Evolutionary conservation across 1,140 invertebrate genomes (phyloP), one percentile per base, ranked within the genome.

Genomic region (Hyposmocoma kahamanoa): DNA sequence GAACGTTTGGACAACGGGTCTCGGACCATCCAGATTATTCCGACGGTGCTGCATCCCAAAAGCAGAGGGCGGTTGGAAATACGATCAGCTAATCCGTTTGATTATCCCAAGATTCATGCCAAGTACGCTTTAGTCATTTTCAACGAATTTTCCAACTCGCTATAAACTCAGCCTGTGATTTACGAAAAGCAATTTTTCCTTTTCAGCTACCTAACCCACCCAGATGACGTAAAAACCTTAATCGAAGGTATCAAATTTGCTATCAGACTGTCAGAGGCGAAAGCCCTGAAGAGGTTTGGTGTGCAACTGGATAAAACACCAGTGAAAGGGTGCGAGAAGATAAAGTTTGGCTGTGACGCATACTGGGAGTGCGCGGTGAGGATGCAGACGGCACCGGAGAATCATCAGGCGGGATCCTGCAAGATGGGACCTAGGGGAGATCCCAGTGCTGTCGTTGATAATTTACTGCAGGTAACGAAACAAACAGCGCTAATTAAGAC

Each of bases 391-490:
- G 91, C 91, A 0, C 92, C 93, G 0, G 93, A 96, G 76, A 96
- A 96, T 67, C 95, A 96, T 81, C 94, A 95, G 74, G 93, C 92
- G 0, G 94, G 93, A 3, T 93, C 92, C 5, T 95, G 93, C 71
- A 92, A 90, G 78, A 95, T 96, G 94, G 94, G 94, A 0, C 90
- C 91, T 0, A 51, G 84, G 0, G 87, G 88, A 0, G 93, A 95
- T 71, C 87, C 88, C 0, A 65, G 84, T 10, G 90, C 93, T 0
- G 93, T 95, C 0, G 92, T 95, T 0, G 92, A 94, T 67, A 87
- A 90, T 28, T 80, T 92, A 53, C 74, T 95, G 0, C 86, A 89
- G 65, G 85, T 86, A 54, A 11, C 20, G 26, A 17, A n/a, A n/a
- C n/a, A n/a, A n/a, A n/a, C n/a, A n/a, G n/a, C n/a, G n/a, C n/a